Evolutionary conservation across 1,140 invertebrate species (phyloP).

Genomic region (Drosophila sp.): DNA sequence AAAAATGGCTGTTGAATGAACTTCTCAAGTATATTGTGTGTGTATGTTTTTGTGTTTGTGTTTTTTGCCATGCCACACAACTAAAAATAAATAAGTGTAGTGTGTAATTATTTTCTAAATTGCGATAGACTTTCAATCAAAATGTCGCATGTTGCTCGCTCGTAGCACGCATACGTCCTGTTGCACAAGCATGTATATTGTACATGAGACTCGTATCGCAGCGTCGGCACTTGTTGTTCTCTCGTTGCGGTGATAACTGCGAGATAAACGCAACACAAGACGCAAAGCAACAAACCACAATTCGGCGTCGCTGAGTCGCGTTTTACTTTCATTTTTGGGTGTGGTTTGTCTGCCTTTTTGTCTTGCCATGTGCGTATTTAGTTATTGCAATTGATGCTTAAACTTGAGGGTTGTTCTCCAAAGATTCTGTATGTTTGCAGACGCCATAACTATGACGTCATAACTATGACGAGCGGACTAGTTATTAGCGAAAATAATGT

Average conservation of each 20-base stretch:
- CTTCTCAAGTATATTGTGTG: neutral
- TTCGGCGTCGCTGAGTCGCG: conserved; percentile 24
- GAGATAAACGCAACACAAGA: neutral
- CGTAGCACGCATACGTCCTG: conserved; percentile 58
- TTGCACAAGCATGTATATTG: conserved; percentile 44
- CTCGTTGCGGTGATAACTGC: conserved; percentile 29
- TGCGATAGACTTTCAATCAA: conserved; percentile 34
- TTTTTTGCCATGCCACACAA: conserved; percentile 9
- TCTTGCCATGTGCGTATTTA: conserved; percentile 21
- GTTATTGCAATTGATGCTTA: conserved; percentile 24
- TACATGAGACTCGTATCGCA: conserved; percentile 15
- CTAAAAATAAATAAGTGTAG: conserved; percentile 39
- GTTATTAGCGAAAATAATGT: conserved; percentile 3
- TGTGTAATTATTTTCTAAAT: conserved; percentile 36
- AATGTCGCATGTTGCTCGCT: conserved; percentile 34
- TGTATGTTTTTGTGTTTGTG: neutral
- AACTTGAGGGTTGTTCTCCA: conserved; percentile 13
- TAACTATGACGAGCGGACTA: neutral
- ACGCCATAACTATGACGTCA: conserved; percentile 33
- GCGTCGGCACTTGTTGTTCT: conserved; percentile 32
- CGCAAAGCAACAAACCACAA: conserved; percentile 3
- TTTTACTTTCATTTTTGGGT: conserved; percentile 20
- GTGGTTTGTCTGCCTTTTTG: conserved; percentile 18
- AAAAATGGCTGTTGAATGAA: neutral
- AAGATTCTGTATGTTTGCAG: conserved; percentile 11